Evolutionary conservation across 2,113 vertebrate species (phyloP).

Genomic region (Brienomyrus brachyistius): DNA sequence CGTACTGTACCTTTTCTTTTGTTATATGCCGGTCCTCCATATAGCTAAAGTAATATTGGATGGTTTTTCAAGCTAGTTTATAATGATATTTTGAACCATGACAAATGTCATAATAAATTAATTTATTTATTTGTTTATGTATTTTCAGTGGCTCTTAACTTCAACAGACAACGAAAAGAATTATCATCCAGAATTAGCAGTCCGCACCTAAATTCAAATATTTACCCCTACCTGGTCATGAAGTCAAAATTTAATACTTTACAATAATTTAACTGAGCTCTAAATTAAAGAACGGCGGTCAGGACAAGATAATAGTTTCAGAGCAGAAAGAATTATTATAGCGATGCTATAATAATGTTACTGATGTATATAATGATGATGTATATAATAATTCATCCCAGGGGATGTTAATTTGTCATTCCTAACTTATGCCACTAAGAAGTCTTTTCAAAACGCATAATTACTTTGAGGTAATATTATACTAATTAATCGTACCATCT

Average conservation of each 20-base stretch:
- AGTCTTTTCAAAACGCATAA: background rate
- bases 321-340: background rate
- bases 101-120: background rate
- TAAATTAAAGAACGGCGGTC: background rate
- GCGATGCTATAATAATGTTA: too few species aligned
- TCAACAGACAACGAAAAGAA: background rate
- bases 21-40: background rate
- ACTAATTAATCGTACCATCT: slow-evolving; percentile 8
- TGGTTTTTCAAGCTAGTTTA: background rate
- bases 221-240: background rate
- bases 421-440: background rate
- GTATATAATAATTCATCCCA: background rate
- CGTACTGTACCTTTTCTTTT: background rate
- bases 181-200: background rate
- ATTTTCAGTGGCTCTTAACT: background rate
- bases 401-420: background rate
- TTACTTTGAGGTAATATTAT: slow-evolving; percentile 1
- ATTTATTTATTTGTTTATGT: background rate
- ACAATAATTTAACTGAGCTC: background rate
- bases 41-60: background rate
- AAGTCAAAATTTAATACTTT: background rate
- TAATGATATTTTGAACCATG: background rate
- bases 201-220: background rate
- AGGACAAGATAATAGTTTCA: background rate
- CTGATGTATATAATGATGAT: too few species aligned